Percentiles rank a stretch among this genome's conserved stretches.
Evolutionary conservation across 2,113 vertebrate genomes (phyloP).

Genomic region (Sitta europaea): DNA sequence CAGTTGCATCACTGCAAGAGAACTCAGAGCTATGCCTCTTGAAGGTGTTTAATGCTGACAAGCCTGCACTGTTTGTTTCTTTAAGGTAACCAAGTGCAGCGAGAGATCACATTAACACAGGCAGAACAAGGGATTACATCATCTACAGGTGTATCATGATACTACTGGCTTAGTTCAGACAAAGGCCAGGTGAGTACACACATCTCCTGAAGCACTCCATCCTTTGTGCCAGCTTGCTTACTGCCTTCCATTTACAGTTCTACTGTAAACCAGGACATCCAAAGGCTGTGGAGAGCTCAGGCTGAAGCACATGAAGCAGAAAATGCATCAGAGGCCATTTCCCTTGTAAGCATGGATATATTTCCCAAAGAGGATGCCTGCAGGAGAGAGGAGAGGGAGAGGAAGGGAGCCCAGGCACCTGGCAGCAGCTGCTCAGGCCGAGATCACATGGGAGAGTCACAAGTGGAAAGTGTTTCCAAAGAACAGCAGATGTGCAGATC

Average conservation of each 20-base stretch:
- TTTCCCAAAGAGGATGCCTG: background rate
- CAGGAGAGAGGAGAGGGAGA: background rate
- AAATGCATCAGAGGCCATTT: background rate
- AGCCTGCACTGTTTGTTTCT: background rate
- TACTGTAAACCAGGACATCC: background rate
- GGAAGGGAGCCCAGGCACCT: background rate
- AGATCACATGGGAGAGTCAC: constrained; percentile 3
- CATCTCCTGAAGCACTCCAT: background rate
- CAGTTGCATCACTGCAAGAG: background rate
- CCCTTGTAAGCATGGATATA: background rate
- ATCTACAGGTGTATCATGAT: background rate
- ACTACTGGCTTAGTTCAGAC: background rate
- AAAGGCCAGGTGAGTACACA: background rate
- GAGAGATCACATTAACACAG: background rate
- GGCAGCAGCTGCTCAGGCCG: constrained; percentile 32
- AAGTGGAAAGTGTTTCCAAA: constrained; percentile 48
- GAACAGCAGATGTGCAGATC: constrained; percentile 44
- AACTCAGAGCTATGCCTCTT: background rate
- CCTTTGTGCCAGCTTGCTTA: background rate
- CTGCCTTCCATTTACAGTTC: background rate
- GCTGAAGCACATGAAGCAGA: background rate
- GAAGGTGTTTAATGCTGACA: background rate
- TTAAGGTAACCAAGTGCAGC: background rate
- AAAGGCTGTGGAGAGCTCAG: background rate
- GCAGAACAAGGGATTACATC: background rate